Evolutionary conservation across 2,888 invertebrate species (phyloP).

Genomic region (Balanococcus diminutus): DNA sequence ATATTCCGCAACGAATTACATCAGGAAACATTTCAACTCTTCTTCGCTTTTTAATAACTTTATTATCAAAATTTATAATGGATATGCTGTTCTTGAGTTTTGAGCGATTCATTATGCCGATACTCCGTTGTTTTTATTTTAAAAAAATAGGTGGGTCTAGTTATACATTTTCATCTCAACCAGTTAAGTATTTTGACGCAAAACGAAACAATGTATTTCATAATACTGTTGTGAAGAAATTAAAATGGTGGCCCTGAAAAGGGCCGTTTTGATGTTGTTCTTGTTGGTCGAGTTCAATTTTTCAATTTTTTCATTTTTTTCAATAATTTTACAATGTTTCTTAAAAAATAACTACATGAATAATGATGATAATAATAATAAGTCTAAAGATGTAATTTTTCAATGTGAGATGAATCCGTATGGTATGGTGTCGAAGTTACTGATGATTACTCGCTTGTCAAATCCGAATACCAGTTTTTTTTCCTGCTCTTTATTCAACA

Average conservation of each 20-base stretch:
- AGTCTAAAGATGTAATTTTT: too few relatives aligned
- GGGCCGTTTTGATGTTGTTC: too few relatives aligned
- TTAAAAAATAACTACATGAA: too few relatives aligned
- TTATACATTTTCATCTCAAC: too few relatives aligned
- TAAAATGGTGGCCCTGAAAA: too few relatives aligned
- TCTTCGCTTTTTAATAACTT: background rate
- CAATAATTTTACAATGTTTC: background rate
- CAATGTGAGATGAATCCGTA: background rate
- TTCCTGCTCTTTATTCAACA: background rate
- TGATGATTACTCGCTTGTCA: conserved; percentile 16
- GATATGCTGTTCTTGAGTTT: background rate
- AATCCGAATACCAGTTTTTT: background rate
- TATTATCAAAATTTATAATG: background rate
- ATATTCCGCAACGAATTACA: conserved; percentile 58
- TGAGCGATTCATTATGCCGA: background rate
- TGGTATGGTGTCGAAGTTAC: background rate
- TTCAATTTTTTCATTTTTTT: background rate
- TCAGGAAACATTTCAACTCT: conserved; percentile 55
- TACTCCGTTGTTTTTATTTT: too few relatives aligned
- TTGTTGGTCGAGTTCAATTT: too few relatives aligned
- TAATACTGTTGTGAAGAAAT: too few relatives aligned
- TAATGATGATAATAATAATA: too few relatives aligned
- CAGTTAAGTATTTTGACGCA: too few relatives aligned
- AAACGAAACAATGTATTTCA: too few relatives aligned
- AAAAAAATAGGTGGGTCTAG: too few relatives aligned